Evolutionary conservation across 2,888 invertebrate species (phyloP).

Genomic region (Lobophora halterata): DNA sequence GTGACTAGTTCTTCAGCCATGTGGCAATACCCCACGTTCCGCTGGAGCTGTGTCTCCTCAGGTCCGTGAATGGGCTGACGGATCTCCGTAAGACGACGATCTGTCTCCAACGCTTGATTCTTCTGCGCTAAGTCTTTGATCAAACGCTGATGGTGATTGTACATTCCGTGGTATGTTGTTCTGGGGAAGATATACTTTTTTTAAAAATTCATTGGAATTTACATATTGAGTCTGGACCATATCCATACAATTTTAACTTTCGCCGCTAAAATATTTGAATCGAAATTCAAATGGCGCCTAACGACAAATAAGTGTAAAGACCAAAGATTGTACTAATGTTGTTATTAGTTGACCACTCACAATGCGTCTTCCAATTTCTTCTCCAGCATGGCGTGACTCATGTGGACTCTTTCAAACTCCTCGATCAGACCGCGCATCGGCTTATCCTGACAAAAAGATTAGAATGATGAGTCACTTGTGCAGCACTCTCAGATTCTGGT

Average conservation of each 20-base stretch:
- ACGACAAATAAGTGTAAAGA: no score
- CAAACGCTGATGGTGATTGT: constrained; percentile 74
- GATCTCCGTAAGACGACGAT: constrained; percentile 87
- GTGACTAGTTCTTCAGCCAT: constrained; percentile 83
- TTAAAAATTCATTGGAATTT: no score
- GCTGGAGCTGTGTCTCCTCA: constrained; percentile 82
- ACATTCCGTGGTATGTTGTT: constrained; percentile 83
- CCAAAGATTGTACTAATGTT: no score
- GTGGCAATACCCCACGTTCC: constrained; percentile 86
- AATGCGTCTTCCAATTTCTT: constrained; percentile 86
- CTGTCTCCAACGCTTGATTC: constrained; percentile 88
- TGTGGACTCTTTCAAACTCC: constrained; percentile 85
- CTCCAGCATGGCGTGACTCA: constrained; percentile 83
- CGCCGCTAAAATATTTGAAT: no score
- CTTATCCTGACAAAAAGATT: constrained; percentile 80
- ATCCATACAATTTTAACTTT: no score
- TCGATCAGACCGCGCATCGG: constrained; percentile 86
- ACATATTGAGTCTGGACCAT: no score
- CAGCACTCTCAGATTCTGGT: no score
- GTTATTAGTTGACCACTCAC: constrained; percentile 58
- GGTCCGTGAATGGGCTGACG: constrained; percentile 79
- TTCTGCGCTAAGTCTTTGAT: constrained; percentile 87
- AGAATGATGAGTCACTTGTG: neutral
- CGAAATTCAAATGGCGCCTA: no score
- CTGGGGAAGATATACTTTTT: no score